Evolutionary conservation across 2,113 vertebrate genomes (phyloP).

Genomic region (Petaurus breviceps): DNA sequence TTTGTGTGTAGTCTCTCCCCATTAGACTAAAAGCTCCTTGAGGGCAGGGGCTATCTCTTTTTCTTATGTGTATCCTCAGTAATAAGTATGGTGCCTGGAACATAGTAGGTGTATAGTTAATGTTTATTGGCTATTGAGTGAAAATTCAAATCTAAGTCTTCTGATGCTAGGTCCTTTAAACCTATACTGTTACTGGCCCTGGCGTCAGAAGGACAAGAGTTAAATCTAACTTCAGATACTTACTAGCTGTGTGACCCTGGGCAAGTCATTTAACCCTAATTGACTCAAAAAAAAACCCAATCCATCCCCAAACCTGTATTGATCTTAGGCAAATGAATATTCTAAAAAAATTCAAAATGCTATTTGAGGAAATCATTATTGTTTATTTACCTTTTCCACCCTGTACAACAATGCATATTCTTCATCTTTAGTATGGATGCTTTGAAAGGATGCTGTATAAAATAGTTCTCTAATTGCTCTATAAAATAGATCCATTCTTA

Average conservation of each 20-base stretch:
- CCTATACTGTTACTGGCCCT: too few species aligned
- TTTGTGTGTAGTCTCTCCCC: neutral
- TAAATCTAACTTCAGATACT: too few species aligned
- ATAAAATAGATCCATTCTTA: too few species aligned
- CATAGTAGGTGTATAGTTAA: neutral
- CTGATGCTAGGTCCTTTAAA: neutral
- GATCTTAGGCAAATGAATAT: neutral
- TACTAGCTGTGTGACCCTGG: too few species aligned
- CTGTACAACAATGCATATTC: neutral
- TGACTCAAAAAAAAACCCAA: too few species aligned
- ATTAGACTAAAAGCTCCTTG: neutral
- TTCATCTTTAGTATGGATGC: neutral
- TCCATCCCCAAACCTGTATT: neutral
- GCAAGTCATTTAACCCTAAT: too few species aligned
- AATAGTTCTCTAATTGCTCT: too few species aligned
- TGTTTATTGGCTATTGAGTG: neutral
- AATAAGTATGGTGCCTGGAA: neutral
- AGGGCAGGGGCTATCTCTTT: neutral
- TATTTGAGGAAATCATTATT: neutral
- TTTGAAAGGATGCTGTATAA: neutral
- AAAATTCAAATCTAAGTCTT: neutral
- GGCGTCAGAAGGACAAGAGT: too few species aligned
- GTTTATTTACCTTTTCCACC: neutral
- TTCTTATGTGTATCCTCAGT: neutral
- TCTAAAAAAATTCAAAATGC: neutral